Percentiles rank a stretch among this genome's conserved stretches.
Conservation (phyloP, 2,797 vertebrate genomes). For the Peromyscus nudipes region DNA sequence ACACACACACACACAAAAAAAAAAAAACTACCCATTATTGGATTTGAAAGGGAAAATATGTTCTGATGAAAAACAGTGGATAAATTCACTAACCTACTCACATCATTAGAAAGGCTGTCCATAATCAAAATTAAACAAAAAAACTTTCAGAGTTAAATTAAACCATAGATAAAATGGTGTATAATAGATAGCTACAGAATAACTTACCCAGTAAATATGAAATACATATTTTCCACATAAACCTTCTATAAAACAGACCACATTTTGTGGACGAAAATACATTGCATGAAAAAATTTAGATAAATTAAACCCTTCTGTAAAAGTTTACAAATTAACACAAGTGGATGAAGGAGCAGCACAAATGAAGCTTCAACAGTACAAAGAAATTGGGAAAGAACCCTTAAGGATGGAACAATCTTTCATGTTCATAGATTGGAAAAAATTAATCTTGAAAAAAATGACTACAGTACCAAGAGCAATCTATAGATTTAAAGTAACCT, state of each 20-base stretch:
- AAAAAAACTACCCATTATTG: background rate
- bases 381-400: too few species aligned
- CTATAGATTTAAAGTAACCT: too few species aligned
- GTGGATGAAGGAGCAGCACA: background rate
- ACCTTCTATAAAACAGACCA: background rate
- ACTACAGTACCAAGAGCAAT: too few species aligned
- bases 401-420: too few species aligned
- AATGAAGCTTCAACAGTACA: background rate
- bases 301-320: background rate
- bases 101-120: background rate
- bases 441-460: too few species aligned
- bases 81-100: background rate
- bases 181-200: background rate
- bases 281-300: too few species aligned
- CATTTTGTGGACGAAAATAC: background rate
- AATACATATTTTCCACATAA: background rate
- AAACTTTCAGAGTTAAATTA: background rate
- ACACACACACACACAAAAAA: background rate
- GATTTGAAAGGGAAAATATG: background rate
- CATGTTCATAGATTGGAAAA: too few species aligned
- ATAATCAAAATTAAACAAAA: background rate
- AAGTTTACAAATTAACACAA: background rate
- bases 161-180: background rate
- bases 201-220: background rate
- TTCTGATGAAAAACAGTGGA: background rate